phyloP scores from a whole-genome alignment of 1,140 invertebrate genomes.

The Ceratitis capitata region DNA sequence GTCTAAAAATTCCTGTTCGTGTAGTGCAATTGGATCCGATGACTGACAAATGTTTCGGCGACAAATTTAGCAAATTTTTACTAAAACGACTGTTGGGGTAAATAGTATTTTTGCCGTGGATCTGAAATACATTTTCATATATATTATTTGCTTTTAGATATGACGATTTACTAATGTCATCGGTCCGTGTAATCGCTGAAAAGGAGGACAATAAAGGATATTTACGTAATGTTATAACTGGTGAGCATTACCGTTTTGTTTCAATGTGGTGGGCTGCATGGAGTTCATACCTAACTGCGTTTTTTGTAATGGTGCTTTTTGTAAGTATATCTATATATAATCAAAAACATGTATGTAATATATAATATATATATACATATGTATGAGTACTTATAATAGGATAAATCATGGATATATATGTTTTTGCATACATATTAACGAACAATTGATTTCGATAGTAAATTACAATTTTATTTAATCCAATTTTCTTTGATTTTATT shows the following conservation, averaged over 20 bases:
- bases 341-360: too few species aligned
- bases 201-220: conserved; percentile 96
- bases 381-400: too few species aligned
- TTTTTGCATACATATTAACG: too few species aligned
- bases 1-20: conserved; percentile 91
- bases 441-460: not conserved
- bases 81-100: conserved; percentile 89
- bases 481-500: too few species aligned
- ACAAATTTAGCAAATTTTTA: conserved; percentile 88
- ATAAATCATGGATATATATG: too few species aligned
- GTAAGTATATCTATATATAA: too few species aligned
- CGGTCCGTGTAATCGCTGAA: conserved; percentile 93
- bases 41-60: conserved; percentile 92
- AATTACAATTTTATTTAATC: not conserved
- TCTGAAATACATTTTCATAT: not conserved
- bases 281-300: conserved; percentile 91
- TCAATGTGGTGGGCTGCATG: conserved; percentile 97
- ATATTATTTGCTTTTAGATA: conserved; percentile 70
- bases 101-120: not conserved
- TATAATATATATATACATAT: too few species aligned
- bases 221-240: conserved; percentile 94
- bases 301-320: conserved; percentile 98
- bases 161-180: conserved; percentile 96
- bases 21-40: conserved; percentile 90
- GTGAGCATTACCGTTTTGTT: conserved; percentile 98